Conservation (phyloP, 2,797 vertebrate species). For the Labroides dimidiatus region DNA sequence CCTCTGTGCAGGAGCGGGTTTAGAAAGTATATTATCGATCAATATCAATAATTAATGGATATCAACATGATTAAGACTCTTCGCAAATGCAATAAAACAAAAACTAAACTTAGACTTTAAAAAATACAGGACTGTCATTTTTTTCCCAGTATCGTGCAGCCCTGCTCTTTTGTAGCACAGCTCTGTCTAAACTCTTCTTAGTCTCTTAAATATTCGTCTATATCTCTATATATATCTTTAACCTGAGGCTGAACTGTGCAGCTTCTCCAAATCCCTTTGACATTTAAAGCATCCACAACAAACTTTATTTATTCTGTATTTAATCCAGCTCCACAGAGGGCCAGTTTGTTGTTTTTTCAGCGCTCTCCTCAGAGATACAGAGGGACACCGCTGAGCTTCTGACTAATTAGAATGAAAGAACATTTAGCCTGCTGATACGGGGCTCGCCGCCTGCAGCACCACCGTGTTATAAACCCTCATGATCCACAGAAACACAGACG, state of each 20-base stretch:
- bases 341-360: constrained; percentile 50
- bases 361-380: constrained; percentile 39
- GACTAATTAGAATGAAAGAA: constrained; percentile 68
- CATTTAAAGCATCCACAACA: constrained; percentile 66
- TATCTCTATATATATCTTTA: too few relatives aligned
- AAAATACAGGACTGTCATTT: too few relatives aligned
- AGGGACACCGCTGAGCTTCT: constrained; percentile 37
- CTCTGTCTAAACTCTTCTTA: constrained; percentile 49
- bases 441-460: constrained; percentile 49
- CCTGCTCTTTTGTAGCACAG: not conserved
- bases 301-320: constrained; percentile 58
- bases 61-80: too few relatives aligned
- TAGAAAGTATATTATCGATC: too few relatives aligned
- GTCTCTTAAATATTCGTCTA: constrained; percentile 40
- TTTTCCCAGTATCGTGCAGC: too few relatives aligned
- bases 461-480: constrained; percentile 26
- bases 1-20: too few relatives aligned
- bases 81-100: too few relatives aligned
- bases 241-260: constrained; percentile 57
- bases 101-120: too few relatives aligned
- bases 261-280: constrained; percentile 66
- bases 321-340: constrained; percentile 40
- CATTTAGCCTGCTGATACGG: constrained; percentile 48
- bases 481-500: constrained; percentile 27
- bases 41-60: too few relatives aligned